Conservation (phyloP, 2,888 invertebrate genomes). For the Lepidochitona cinerea region DNA sequence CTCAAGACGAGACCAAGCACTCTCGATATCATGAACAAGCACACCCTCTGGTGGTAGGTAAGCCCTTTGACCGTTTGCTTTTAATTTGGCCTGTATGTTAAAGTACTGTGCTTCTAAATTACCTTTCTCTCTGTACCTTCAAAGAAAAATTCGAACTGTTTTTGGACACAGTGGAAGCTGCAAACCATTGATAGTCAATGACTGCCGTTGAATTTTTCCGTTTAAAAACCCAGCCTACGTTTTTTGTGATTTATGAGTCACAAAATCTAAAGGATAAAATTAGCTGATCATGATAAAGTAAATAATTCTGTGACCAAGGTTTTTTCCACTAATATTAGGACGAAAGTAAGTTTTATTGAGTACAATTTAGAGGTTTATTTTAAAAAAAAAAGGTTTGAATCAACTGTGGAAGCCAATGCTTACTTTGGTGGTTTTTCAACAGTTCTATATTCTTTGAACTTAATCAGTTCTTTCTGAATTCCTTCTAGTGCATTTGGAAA, state of each 20-base stretch:
- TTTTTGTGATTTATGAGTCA: no score
- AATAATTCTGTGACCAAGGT: no score
- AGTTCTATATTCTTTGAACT: conserved; percentile 96
- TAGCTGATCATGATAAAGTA: no score
- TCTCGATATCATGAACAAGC: conserved; percentile 94
- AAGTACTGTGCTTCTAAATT: conserved; percentile 94
- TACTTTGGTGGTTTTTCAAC: conserved; percentile 98
- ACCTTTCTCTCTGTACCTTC: conserved; percentile 93
- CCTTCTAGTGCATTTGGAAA: conserved; percentile 96
- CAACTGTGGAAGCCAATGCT: conserved; percentile 68
- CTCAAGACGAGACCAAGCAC: conserved; percentile 93
- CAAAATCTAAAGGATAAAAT: no score
- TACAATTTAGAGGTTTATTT: no score
- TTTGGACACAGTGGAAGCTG: no score
- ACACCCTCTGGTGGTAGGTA: conserved; percentile 79
- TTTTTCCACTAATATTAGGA: no score
- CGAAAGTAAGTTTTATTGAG: no score
- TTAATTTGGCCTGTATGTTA: conserved; percentile 95
- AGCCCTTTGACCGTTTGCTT: conserved; percentile 81
- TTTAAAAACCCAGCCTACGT: no score
- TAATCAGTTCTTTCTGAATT: conserved; percentile 89
- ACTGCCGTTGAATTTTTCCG: no score
- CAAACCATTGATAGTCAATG: no score
- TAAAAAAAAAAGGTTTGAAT: not conserved
- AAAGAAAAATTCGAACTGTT: no score